phyloP scores from a whole-genome alignment of 2,888 invertebrate species.

The Fabriciana adippe region DNA sequence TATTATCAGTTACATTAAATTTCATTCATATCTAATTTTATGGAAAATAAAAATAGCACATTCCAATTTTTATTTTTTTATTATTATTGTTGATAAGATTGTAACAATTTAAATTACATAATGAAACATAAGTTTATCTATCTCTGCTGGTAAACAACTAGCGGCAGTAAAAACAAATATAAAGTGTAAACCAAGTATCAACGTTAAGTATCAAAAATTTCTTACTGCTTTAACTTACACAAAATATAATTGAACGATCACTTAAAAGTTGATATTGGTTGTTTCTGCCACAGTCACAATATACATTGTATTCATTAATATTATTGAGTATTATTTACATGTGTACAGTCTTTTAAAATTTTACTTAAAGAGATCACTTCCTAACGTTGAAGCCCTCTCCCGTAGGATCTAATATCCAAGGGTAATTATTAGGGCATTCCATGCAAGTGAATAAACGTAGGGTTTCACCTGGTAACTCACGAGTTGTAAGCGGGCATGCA shows the following conservation, averaged over 20 bases:
- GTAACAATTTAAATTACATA: slow-evolving; percentile 55
- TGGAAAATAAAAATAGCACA: neutral
- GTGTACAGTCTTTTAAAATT: slow-evolving; percentile 78
- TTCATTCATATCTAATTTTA: neutral
- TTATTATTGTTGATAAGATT: slow-evolving; percentile 52
- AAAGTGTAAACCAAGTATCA: slow-evolving; percentile 42
- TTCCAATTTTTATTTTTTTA: slow-evolving; percentile 44
- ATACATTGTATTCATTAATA: slow-evolving; percentile 62
- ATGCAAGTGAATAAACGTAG: slow-evolving; percentile 96
- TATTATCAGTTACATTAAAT: neutral
- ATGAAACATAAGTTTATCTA: slow-evolving; percentile 50
- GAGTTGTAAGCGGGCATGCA: slow-evolving; percentile 93
- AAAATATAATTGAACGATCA: slow-evolving; percentile 35
- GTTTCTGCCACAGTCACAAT: slow-evolving; percentile 53
- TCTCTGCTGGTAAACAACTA: slow-evolving; percentile 47
- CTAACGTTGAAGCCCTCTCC: slow-evolving; percentile 95
- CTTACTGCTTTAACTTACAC: slow-evolving; percentile 30
- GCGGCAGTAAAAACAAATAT: slow-evolving; percentile 40
- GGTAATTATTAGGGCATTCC: slow-evolving; percentile 97
- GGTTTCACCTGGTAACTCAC: slow-evolving; percentile 95
- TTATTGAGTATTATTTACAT: slow-evolving; percentile 82
- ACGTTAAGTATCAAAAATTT: slow-evolving; percentile 37
- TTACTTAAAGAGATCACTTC: slow-evolving; percentile 84
- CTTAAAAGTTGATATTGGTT: slow-evolving; percentile 45
- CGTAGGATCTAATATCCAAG: slow-evolving; percentile 96